Base-by-base conservation (phyloP, 2,888 invertebrate genomes). In the Drepanosiphum platanoidis region DNA sequence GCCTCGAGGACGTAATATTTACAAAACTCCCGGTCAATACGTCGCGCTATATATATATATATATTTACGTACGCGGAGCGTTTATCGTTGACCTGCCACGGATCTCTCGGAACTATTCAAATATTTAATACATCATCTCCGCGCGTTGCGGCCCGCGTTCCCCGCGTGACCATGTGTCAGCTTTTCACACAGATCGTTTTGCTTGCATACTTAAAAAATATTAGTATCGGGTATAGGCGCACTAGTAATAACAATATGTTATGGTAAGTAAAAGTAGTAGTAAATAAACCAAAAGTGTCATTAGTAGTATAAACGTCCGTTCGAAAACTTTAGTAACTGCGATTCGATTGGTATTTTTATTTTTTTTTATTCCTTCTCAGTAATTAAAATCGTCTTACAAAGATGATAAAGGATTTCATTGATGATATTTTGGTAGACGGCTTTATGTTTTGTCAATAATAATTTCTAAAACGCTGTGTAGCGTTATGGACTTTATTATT, bases 81-180 rank as follows among this genome's bases (percentile, higher is more conserved):
- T 52, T 74, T 52, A 34, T 52, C 34, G 74, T 52, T 39, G 52
- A 74, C 52, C n/a, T 34, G 34, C 52, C 52, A n/a, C 52, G 74
- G 52, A 74, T 32, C 72, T 32, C 72, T 32, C 32, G 22, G 52
- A 27, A 52, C 52, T 52, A 30, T 74, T 74, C n/a, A 74, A 74
- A 74, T 74, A 74, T 74, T 74, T 74, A 74, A 30, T 30, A 52
- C 46, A 52, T 32, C 74, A 34, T 74, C 52, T 27, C 42, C 74
- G 13, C n/a, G 8, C 27, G 61, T 2, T 27, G 61, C 61, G 11
- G 61, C 27, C n/a, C 18, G 18, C 52, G 15, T 61, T 61, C 0
- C 27, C n/a, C 58, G 15, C 46, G 15, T 18, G 15, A 46, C 46
- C 46, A 3, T 30, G 27, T 27, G 27, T 11, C 30, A n/a, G 11